phyloP scores from a whole-genome alignment of 2,888 invertebrate species.

The Torymus texanus region DNA sequence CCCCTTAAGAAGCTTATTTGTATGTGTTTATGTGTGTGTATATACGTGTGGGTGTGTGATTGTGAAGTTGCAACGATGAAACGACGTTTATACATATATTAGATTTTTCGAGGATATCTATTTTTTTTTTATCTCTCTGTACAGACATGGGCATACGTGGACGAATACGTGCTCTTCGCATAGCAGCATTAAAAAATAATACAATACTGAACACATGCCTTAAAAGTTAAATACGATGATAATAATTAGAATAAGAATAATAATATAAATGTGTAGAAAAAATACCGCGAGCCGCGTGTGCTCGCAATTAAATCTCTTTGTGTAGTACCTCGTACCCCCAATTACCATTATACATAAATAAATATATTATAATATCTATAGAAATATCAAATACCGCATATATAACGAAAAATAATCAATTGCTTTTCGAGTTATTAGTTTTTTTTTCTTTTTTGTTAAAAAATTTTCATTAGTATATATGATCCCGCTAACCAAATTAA shows the following conservation, averaged over 20 bases:
- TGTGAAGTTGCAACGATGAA: slow-evolving; percentile 5
- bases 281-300: slow-evolving; percentile 20
- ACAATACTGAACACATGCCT: slow-evolving; percentile 55
- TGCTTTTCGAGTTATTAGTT: slow-evolving; percentile 2
- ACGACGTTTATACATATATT: not conserved
- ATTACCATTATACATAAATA: slow-evolving; percentile 33
- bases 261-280: slow-evolving; percentile 45
- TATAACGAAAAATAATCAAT: slow-evolving; percentile 4
- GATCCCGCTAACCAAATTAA: slow-evolving; percentile 23
- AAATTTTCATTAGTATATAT: slow-evolving; percentile 14
- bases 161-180: no score
- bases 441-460: slow-evolving; percentile 1
- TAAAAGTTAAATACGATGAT: slow-evolving; percentile 34
- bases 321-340: slow-evolving; percentile 10
- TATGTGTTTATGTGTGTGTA: no score
- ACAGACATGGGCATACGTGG: slow-evolving; percentile 50
- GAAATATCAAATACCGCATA: not conserved
- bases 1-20: slow-evolving; percentile 16
- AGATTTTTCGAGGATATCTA: not conserved
- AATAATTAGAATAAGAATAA: not conserved
- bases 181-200: slow-evolving; percentile 20
- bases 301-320: slow-evolving; percentile 4
- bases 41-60: not conserved
- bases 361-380: slow-evolving; percentile 20
- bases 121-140: slow-evolving; percentile 16